A percentile compares a stretch with the other conserved stretches of the same genome.
These are phyloP conservation scores for Anaspis maculata DNA, from an alignment of 2,888 invertebrate species.

Conservation along the genomic window DNA sequence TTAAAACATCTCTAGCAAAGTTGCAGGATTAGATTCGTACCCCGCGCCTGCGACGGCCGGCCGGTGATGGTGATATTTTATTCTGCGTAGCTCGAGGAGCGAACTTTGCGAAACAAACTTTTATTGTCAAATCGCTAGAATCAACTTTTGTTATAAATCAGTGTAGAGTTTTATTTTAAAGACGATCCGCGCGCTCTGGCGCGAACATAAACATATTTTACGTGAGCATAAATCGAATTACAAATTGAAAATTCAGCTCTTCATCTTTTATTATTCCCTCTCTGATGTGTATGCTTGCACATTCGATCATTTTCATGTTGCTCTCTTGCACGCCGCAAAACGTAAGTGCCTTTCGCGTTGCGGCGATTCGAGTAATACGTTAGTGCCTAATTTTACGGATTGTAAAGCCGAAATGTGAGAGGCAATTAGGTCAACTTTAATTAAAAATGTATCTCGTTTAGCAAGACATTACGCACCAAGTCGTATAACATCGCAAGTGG, in stretches of 20 bases:
- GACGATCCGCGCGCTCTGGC: constrained; percentile 14
- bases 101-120: constrained; percentile 13
- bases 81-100: constrained; percentile 7
- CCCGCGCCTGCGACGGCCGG: constrained; percentile 4
- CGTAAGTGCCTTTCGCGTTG: too few relatives aligned
- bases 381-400: too few relatives aligned
- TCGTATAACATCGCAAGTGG: constrained; percentile 30
- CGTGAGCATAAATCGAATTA: constrained; percentile 16
- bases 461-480: constrained; percentile 19
- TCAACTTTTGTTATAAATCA: constrained; percentile 18
- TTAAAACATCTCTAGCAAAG: constrained; percentile 17
- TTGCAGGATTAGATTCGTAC: constrained; percentile 13
- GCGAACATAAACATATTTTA: constrained; percentile 17
- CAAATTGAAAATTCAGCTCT: constrained; percentile 17
- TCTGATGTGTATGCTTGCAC: too few relatives aligned
- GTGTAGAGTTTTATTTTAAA: constrained; percentile 14
- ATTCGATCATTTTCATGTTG: too few relatives aligned
- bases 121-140: constrained; percentile 17
- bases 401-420: too few relatives aligned
- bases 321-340: too few relatives aligned
- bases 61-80: constrained; percentile 17
- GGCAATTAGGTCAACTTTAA: constrained; percentile 13
- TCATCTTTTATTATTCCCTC: constrained; percentile 13
- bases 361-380: too few relatives aligned
- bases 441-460: constrained; percentile 16